phyloP scores from a whole-genome alignment of 2,797 vertebrate species.

The Lindbergichthys nudifrons region DNA sequence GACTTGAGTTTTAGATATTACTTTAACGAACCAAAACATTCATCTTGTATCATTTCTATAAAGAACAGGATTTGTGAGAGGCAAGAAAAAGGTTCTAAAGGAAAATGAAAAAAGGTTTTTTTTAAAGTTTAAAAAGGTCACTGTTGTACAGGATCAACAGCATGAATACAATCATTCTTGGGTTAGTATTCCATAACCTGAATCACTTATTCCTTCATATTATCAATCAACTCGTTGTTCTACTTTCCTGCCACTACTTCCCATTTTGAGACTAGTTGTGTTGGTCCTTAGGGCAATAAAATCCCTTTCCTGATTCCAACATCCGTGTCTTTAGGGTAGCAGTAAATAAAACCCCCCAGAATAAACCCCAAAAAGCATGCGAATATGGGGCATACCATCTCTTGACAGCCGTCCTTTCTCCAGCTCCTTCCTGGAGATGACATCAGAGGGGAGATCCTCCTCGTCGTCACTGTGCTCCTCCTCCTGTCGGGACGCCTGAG shows the following conservation, averaged over 20 bases:
- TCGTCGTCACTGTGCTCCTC: slow-evolving; percentile 86
- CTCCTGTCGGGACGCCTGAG: slow-evolving; percentile 74
- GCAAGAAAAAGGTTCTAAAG: background rate
- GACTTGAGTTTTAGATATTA: too few species aligned
- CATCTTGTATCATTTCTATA: background rate
- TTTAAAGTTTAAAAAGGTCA: background rate
- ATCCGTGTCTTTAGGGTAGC: background rate
- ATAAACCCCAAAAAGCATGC: background rate
- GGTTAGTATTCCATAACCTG: background rate
- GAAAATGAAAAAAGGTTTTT: background rate
- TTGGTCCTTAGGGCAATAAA: background rate
- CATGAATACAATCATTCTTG: background rate
- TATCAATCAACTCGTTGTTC: background rate
- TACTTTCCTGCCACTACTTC: background rate
- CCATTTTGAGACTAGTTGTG: background rate
- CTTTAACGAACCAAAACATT: background rate
- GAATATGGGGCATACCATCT: slow-evolving; percentile 84
- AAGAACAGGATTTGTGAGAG: background rate
- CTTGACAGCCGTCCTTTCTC: slow-evolving; percentile 92
- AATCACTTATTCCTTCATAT: background rate
- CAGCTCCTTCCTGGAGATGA: slow-evolving; percentile 93
- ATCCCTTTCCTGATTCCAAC: background rate
- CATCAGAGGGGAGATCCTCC: slow-evolving; percentile 88
- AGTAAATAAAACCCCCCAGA: background rate
- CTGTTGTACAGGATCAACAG: background rate